These are phyloP conservation scores for Timema podura DNA, from an alignment of 2,888 invertebrate species.

Conservation along the genomic window DNA sequence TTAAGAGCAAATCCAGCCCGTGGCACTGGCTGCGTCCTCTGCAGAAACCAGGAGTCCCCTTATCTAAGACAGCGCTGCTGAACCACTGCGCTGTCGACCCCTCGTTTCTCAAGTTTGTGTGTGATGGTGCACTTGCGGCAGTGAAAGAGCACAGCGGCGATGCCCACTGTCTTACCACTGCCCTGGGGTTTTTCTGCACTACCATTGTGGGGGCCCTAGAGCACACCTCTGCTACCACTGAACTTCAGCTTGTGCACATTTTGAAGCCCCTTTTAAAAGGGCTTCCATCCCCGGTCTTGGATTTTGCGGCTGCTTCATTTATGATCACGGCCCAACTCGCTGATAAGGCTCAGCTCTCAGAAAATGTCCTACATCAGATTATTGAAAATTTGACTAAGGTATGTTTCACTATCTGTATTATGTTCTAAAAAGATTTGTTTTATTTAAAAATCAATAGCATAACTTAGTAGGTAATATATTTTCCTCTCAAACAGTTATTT, in stretches of 20 bases:
- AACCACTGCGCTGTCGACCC: slow-evolving; percentile 65
- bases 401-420: slow-evolving; percentile 19
- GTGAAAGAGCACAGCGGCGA: slow-evolving; percentile 57
- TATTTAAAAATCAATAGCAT: too few species aligned
- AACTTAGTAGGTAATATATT: too few species aligned
- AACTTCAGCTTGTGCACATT: slow-evolving; percentile 54
- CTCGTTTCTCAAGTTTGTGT: slow-evolving; percentile 60
- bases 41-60: slow-evolving; percentile 68
- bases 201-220: slow-evolving; percentile 68
- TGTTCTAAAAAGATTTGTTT: too few species aligned
- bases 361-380: slow-evolving; percentile 55
- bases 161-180: slow-evolving; percentile 59
- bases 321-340: slow-evolving; percentile 69
- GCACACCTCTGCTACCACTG: slow-evolving; percentile 51
- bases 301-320: slow-evolving; percentile 69
- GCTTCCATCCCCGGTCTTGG: slow-evolving; percentile 60
- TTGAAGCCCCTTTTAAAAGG: slow-evolving; percentile 69
- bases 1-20: slow-evolving; percentile 55
- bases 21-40: slow-evolving; percentile 75
- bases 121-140: slow-evolving; percentile 53
- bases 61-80: slow-evolving; percentile 67
- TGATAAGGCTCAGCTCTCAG: slow-evolving; percentile 57
- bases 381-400: slow-evolving; percentile 56
- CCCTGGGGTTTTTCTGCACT: slow-evolving; percentile 77
- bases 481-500: too few species aligned